phyloP scores from a whole-genome alignment of 2,797 vertebrate species.

The Propithecus deckenii region DNA sequence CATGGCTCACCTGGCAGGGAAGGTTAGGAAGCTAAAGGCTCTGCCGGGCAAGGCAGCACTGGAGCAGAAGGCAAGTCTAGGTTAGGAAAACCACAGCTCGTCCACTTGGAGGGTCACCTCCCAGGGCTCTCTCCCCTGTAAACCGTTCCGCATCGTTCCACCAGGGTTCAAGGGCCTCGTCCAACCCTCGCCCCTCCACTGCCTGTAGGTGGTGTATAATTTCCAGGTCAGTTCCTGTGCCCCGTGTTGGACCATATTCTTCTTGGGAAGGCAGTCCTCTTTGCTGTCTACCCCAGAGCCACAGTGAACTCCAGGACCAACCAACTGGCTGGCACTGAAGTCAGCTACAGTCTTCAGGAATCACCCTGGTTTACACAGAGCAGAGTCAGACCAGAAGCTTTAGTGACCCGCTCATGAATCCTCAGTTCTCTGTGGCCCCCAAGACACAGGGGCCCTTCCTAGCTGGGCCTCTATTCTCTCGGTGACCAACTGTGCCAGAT shows the following conservation, averaged over 20 bases:
- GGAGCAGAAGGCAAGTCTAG: rapidly evolving
- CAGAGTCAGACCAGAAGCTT: too few relatives aligned
- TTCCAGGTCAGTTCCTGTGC: neutral
- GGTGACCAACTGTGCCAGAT: neutral
- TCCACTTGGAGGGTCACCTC: rapidly evolving
- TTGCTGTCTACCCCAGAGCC: too few relatives aligned
- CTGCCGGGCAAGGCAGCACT: rapidly evolving
- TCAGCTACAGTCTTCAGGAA: too few relatives aligned
- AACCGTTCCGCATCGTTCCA: neutral
- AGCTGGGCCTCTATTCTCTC: neutral
- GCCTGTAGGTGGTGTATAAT: too few relatives aligned
- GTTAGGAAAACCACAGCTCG: neutral
- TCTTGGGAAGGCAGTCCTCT: too few relatives aligned
- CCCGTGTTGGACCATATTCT: neutral
- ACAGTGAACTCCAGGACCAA: too few relatives aligned
- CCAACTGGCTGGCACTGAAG: too few relatives aligned
- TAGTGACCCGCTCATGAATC: neutral
- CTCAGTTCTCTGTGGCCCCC: neutral
- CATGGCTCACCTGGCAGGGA: conserved; percentile 85
- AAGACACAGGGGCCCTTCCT: neutral
- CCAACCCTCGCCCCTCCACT: neutral
- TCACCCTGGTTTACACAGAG: too few relatives aligned
- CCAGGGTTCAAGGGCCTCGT: neutral
- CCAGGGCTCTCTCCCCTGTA: rapidly evolving
- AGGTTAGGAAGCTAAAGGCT: neutral